Conservation (phyloP, 1,140 invertebrate species). For the Thaumatotibia leucotreta region DNA sequence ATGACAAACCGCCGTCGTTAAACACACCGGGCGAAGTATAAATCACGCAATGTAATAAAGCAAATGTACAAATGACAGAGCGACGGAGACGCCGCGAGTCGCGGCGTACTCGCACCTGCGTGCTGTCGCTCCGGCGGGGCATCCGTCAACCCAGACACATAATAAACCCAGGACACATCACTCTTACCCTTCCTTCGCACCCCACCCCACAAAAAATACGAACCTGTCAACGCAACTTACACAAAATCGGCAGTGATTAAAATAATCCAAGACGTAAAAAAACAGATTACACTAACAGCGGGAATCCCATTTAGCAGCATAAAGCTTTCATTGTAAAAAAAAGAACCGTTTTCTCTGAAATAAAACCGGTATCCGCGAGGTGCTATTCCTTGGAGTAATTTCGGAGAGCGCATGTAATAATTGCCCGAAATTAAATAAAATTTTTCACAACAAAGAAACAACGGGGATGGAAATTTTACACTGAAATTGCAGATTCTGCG, state of each 20-base stretch:
- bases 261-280: slow-evolving; percentile 27
- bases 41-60: slow-evolving; percentile 66
- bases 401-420: slow-evolving; percentile 71
- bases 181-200: slow-evolving; percentile 19
- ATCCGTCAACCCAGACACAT: slow-evolving; percentile 58
- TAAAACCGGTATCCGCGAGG: slow-evolving; percentile 56
- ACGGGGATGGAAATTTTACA: slow-evolving; percentile 57
- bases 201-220: not conserved
- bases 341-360: slow-evolving; percentile 48
- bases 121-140: slow-evolving; percentile 42
- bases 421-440: slow-evolving; percentile 74
- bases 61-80: slow-evolving; percentile 56
- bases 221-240: slow-evolving; percentile 8
- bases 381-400: slow-evolving; percentile 71
- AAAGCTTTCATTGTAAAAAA: slow-evolving; percentile 67
- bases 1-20: slow-evolving; percentile 66
- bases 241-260: slow-evolving; percentile 7
- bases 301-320: slow-evolving; percentile 62
- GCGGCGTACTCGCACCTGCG: slow-evolving; percentile 18
- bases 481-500: slow-evolving; percentile 53
- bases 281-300: slow-evolving; percentile 61
- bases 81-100: slow-evolving; percentile 16
- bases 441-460: slow-evolving; percentile 73
- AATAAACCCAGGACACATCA: slow-evolving; percentile 53
- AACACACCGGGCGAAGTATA: slow-evolving; percentile 64